These are phyloP conservation scores for Nemoura dubitans DNA, from an alignment of 2,888 invertebrate species.

Conservation along the genomic window DNA sequence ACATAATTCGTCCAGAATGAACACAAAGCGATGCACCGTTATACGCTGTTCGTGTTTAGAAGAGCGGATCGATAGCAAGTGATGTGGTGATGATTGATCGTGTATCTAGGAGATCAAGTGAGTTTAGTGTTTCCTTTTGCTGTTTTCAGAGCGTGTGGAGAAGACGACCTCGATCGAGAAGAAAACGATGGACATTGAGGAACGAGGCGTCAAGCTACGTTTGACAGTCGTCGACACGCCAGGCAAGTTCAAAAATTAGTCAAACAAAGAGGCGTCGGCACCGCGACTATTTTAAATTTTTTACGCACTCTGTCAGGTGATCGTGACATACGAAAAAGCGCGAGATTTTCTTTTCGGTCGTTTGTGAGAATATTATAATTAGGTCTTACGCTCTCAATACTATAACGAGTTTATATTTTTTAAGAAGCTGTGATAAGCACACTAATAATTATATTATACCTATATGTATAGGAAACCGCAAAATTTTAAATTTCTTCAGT, in stretches of 20 bases:
- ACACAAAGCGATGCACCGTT: not conserved
- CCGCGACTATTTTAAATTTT: not conserved
- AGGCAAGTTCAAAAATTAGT: conserved; percentile 59
- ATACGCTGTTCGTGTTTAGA: not conserved
- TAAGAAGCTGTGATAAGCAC: not conserved
- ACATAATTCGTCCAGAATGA: not conserved
- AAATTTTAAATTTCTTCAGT: not conserved
- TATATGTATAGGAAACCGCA: not conserved
- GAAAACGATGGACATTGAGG: conserved; percentile 93
- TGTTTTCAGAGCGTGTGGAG: conserved; percentile 64
- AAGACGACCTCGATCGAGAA: conserved; percentile 70
- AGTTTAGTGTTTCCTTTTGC: not conserved
- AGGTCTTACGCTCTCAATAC: not conserved
- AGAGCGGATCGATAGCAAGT: not conserved
- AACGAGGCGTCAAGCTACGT: conserved; percentile 88
- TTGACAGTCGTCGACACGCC: conserved; percentile 95
- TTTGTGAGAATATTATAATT: not conserved
- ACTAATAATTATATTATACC: no score
- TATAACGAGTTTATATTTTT: not conserved
- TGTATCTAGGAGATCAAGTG: no score
- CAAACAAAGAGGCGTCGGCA: not conserved
- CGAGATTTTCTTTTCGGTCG: not conserved
- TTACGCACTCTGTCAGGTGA: not conserved
- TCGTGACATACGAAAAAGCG: not conserved
- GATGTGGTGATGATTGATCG: not conserved